Evolutionary conservation across 2,113 vertebrate species (phyloP), one percentile per base, ranked within the genome.

Genomic region (Naja naja): DNA sequence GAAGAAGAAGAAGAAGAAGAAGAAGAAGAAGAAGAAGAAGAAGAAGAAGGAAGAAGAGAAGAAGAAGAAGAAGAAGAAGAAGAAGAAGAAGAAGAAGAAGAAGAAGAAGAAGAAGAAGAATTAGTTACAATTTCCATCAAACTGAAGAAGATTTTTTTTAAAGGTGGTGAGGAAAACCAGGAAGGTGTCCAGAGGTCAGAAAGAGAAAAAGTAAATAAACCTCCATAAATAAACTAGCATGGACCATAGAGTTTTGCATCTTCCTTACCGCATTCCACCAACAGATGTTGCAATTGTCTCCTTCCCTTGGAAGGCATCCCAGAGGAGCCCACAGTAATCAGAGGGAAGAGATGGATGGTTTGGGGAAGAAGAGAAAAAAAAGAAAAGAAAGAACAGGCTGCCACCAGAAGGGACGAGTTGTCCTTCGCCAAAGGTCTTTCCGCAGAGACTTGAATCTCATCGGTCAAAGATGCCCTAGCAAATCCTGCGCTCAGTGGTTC

Each of bases 401-500:
- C n/a, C 64, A 34, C 14, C n/a, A 34, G 64, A 74, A 34, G 64
- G 1, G 0, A 34, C 16, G 30, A n/a, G 12, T 34, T 69, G 30
- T 18, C 64, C 64, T 69, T n/a, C 64, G 5, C 64, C 14, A n/a
- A n/a, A 34, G 60, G 27, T 64, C 10, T 30, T 30, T 12, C 60
- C 27, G 12, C 27, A 12, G n/a, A 34, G 64, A 6, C 14, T 7
- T n/a, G 64, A 34, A 74, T 2, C n/a, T 34, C 64, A 69, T 16
- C 12, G 4, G 4, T 69, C 5, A 2, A 34, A 74, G 5, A 69
- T 6, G 14, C 14, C 20, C 69, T 74, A 2, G n/a, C 14, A 34
- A 5, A 74, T 7, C n/a, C 5, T 34, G n/a, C 1, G 2, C 64
- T 34, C 14, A 1, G 2, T 18, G n/a, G 14, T 1, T 74, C n/a